These are phyloP conservation scores for Allophyes oxyacanthae DNA, from an alignment of 2,888 invertebrate genomes.

Conservation along the genomic window DNA sequence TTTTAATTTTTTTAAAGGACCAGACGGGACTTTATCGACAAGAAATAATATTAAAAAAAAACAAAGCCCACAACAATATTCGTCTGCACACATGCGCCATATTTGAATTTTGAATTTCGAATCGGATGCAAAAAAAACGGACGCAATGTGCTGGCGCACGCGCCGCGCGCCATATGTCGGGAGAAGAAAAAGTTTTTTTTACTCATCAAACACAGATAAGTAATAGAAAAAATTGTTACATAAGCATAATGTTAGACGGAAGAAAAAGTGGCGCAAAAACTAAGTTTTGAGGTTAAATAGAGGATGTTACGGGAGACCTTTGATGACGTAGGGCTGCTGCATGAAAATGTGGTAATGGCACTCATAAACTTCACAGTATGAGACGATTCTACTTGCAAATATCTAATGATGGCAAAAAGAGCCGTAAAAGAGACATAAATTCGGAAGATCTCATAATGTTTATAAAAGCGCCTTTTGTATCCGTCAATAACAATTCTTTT, in stretches of 20 bases:
- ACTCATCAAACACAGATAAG: slow-evolving; percentile 85
- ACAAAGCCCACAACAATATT: slow-evolving; percentile 73
- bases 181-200: slow-evolving; percentile 76
- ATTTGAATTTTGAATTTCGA: slow-evolving; percentile 83
- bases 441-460: no score
- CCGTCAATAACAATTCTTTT: no score
- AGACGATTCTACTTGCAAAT: no score
- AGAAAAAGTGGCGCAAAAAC: slow-evolving; percentile 83
- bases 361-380: no score
- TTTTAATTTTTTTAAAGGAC: slow-evolving; percentile 62
- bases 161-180: slow-evolving; percentile 81
- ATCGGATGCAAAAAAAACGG: slow-evolving; percentile 88
- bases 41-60: slow-evolving; percentile 67
- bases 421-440: no score
- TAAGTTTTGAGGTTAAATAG: slow-evolving; percentile 82
- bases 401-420: no score
- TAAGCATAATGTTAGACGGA: slow-evolving; percentile 86
- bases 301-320: slow-evolving; percentile 71
- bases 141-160: slow-evolving; percentile 86
- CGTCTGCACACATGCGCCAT: slow-evolving; percentile 80
- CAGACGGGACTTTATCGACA: slow-evolving; percentile 70
- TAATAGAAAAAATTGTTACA: slow-evolving; percentile 84
- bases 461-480: no score
- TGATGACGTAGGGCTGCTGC: slow-evolving; percentile 51
- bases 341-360: neutral